Percentiles rank a stretch among this genome's conserved stretches.
Conservation (phyloP, 2,797 vertebrate genomes). For the Choloepus didactylus region DNA sequence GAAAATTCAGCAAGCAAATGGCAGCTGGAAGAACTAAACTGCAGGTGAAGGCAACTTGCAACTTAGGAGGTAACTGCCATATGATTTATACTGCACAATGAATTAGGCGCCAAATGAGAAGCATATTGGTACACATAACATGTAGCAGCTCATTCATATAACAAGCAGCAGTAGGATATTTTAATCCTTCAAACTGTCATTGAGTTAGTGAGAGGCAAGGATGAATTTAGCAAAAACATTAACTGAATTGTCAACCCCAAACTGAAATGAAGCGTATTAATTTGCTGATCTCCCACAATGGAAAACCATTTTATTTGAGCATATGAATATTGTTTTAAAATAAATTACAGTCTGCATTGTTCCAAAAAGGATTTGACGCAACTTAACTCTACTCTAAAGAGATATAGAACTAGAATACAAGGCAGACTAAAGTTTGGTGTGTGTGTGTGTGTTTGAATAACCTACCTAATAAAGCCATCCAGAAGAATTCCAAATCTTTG, state of each 20-base stretch:
- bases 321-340: background rate
- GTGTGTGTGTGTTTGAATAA: background rate
- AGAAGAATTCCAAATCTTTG: background rate
- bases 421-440: background rate
- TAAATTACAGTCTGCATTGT: background rate
- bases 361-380: background rate
- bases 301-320: slow-evolving; percentile 18
- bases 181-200: background rate
- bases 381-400: slow-evolving; percentile 34
- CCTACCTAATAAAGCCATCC: background rate
- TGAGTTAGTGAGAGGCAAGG: slow-evolving; percentile 27
- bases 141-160: background rate
- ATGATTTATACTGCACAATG: background rate
- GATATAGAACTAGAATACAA: background rate
- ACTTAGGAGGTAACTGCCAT: slow-evolving; percentile 63
- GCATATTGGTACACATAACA: background rate
- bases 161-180: background rate
- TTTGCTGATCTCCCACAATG: background rate
- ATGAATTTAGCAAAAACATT: slow-evolving; percentile 62
- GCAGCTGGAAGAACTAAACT: slow-evolving; percentile 76
- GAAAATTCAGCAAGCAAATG: slow-evolving; percentile 70
- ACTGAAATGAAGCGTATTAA: slow-evolving; percentile 27
- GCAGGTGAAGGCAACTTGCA: slow-evolving; percentile 56
- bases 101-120: slow-evolving; percentile 22
- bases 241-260: background rate